Base-by-base conservation (phyloP, 2,888 invertebrate genomes). In the Orthosia gothica region DNA sequence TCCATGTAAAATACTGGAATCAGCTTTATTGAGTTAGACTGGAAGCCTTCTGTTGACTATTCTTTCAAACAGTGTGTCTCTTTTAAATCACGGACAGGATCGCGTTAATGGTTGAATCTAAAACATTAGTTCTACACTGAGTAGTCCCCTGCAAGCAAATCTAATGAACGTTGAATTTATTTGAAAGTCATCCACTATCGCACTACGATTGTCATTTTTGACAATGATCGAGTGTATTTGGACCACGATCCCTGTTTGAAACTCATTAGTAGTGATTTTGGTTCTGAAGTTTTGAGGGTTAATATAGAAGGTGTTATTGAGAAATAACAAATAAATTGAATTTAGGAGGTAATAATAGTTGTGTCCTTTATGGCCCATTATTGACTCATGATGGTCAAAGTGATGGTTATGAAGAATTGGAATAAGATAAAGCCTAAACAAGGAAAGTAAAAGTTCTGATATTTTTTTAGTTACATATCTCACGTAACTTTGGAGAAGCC, bases 111-210 rank as follows among this genome's bases (percentile, higher is more conserved):
- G 89, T 89, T 89, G 89, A 91, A 91, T 92, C 90, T 87, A 89
- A 92, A 92, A 91, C 90, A 90, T 92, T 93, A 92, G 90, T 91
- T 89, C 87, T 87, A 88, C 86, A 87, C 85, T 57, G 69, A 75
- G 76, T 75, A 70, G 84, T 83, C 90, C 88, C 87, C 86, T 87
- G 86, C 88, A 74, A 72, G 81, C 78, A 55, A 76, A 87, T 77
- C 81, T 92, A 92, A 93, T 93, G 92, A 92, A 90, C 90, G 82
- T 75, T 83, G 89, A 89, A 88, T 90, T 88, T 89, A 91, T 90
- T 88, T 91, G 89, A 93, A 90, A 92, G 92, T 93, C 91, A 92
- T 92, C 88, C 84, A 84, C 89, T 87, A 90, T 90, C 89, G 87
- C 82, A 72, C 81, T 72, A 74, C 77, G 81, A 85, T 87, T 87